These are phyloP conservation scores for Dendropsophus ebraccatus DNA, from an alignment of 2,113 vertebrate genomes.

Conservation along the genomic window DNA sequence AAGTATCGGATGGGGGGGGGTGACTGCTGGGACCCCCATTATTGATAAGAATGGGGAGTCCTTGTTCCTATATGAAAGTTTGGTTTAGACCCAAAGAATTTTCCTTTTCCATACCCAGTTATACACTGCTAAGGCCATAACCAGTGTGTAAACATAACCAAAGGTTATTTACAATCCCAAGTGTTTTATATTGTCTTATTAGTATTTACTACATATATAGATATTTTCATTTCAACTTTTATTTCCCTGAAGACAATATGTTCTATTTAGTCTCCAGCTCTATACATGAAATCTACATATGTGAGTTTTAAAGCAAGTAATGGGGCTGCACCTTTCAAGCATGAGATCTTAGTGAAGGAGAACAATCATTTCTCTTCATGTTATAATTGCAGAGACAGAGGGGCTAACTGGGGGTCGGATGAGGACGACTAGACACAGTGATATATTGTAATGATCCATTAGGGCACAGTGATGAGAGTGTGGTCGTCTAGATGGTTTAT, in stretches of 20 bases:
- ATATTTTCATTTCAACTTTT: not conserved
- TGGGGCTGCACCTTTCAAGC: not conserved
- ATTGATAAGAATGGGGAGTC: no score
- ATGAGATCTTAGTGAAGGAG: conserved; percentile 21
- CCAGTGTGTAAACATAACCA: no score
- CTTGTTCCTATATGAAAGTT: no score
- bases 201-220: not conserved
- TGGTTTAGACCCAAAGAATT: no score
- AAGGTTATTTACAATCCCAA: no score
- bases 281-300: conserved; percentile 21
- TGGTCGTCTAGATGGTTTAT: conserved; percentile 66
- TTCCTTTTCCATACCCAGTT: no score
- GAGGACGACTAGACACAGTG: conserved; percentile 46
- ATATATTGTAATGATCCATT: conserved; percentile 64
- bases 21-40: no score
- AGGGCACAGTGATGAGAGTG: conserved; percentile 68
- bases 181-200: not conserved
- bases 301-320: conserved; percentile 31
- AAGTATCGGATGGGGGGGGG: no score
- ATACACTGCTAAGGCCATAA: no score
- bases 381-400: conserved; percentile 29
- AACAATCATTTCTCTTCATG: conserved; percentile 37
- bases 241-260: not conserved
- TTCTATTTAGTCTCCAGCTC: no score
- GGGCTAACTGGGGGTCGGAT: conserved; percentile 17